Evolutionary conservation across 2,113 vertebrate species (phyloP).

Genomic region (Corythornis vintsioides): DNA sequence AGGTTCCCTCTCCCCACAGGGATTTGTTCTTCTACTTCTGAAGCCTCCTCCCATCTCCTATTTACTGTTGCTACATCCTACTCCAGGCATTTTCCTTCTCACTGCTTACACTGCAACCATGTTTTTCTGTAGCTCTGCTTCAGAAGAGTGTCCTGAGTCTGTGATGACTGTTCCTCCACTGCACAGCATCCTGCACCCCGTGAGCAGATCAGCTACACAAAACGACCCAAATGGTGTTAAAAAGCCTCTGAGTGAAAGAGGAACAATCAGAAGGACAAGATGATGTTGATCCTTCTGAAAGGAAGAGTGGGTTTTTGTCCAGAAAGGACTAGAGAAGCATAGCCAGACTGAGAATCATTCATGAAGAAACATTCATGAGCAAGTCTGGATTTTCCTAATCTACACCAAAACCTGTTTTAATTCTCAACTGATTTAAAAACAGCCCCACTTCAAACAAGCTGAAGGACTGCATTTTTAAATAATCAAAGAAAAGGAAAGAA

Average conservation of each 20-base stretch:
- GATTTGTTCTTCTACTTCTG: neutral
- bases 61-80: neutral
- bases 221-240: neutral
- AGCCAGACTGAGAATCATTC: neutral
- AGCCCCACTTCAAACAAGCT: neutral
- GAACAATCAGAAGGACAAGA: neutral
- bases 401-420: neutral
- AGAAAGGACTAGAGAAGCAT: neutral
- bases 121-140: neutral
- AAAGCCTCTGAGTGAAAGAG: neutral
- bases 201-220: neutral
- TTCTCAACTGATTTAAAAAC: neutral
- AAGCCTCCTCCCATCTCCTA: neutral
- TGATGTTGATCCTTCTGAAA: neutral
- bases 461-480: neutral
- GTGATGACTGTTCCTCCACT: neutral
- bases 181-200: neutral
- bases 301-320: accelerated
- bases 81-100: neutral
- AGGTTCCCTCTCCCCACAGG: neutral
- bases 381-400: neutral
- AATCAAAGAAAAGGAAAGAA: neutral
- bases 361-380: neutral
- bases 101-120: neutral
- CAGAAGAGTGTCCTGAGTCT: neutral